Conservation (phyloP, 2,888 invertebrate genomes). For the Diarsia mendica region DNA sequence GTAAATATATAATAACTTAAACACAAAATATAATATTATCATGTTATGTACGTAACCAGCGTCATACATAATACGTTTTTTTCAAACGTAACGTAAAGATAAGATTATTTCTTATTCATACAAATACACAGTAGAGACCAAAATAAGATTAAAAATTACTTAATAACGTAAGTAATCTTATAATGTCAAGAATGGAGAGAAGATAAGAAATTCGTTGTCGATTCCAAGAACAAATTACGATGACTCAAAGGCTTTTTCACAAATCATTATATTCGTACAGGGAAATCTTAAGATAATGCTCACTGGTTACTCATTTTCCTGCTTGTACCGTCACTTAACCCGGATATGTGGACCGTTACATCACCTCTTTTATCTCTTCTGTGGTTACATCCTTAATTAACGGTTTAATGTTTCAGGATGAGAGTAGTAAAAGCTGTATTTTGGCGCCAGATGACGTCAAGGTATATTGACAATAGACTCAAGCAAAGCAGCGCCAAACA, state of each 20-base stretch:
- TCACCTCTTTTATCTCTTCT: no score
- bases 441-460: conserved; percentile 9
- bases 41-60: background rate
- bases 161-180: no score
- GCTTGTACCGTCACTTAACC: background rate
- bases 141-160: conserved; percentile 34
- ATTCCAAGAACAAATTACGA: conserved; percentile 30
- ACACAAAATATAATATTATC: background rate
- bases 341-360: conserved; percentile 1
- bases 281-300: conserved; percentile 34
- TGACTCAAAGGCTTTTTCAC: conserved; percentile 32
- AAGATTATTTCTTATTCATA: conserved; percentile 25
- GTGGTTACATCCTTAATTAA: background rate
- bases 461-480: no score
- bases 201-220: conserved; percentile 31
- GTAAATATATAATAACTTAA: background rate
- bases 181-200: conserved; percentile 1
- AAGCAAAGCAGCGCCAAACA: background rate
- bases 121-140: conserved; percentile 33
- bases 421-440: conserved; percentile 16
- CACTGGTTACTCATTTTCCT: conserved; percentile 23
- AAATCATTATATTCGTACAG: conserved; percentile 12
- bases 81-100: conserved; percentile 32
- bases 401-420: background rate
- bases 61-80: conserved; percentile 3